phyloP scores from a whole-genome alignment of 2,888 invertebrate species.

The Watsonalla cultraria region DNA sequence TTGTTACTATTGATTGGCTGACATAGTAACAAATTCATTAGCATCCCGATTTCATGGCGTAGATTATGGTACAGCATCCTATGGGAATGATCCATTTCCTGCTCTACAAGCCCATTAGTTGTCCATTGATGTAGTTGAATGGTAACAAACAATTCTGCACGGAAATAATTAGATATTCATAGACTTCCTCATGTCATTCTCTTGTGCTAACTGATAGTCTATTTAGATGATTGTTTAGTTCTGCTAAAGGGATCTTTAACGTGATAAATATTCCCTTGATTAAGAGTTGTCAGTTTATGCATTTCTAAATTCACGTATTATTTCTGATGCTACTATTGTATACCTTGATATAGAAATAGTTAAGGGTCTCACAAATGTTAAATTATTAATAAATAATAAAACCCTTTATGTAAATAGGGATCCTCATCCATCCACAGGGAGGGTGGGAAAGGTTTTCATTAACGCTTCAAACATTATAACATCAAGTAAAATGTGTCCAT shows the following conservation, averaged over 20 bases:
- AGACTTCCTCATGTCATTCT: constrained; percentile 1
- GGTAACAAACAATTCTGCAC: not conserved
- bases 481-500: constrained; percentile 30
- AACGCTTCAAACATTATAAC: constrained; percentile 46
- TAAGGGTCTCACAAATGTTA: not conserved
- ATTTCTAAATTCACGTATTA: too few species aligned
- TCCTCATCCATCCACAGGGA: constrained; percentile 14
- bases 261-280: too few species aligned
- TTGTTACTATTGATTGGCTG: constrained; percentile 26
- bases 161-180: constrained; percentile 3
- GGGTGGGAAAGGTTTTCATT: constrained; percentile 41
- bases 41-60: constrained; percentile 45
- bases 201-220: constrained; percentile 14
- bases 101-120: not conserved
- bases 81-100: constrained; percentile 15
- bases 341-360: too few species aligned
- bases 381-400: constrained; percentile 11
- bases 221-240: constrained; percentile 8
- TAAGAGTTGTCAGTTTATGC: too few species aligned
- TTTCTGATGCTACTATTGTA: too few species aligned
- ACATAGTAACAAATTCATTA: constrained; percentile 36
- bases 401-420: constrained; percentile 31
- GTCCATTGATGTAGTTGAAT: not conserved
- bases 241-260: not conserved
- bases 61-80: constrained; percentile 17